Evolutionary conservation across 2,113 vertebrate species (phyloP), one percentile per base, ranked within the genome.

Genomic region (Lepisosteus osseus): DNA sequence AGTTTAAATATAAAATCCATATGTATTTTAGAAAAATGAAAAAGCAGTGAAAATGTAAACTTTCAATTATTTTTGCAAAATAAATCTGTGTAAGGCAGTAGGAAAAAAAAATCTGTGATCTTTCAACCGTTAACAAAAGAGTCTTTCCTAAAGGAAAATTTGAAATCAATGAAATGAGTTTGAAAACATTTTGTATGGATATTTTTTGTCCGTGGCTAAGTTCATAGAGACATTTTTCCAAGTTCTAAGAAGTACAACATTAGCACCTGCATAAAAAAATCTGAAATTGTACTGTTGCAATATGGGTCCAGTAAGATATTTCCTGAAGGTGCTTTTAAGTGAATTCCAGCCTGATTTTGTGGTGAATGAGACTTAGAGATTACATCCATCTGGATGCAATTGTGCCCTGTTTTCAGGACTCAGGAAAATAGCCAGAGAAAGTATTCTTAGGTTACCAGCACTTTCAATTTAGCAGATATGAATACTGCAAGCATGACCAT

Each of bases 381-480:
- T 85, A 80, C 56, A 78, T 70, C 79, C 94, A 95, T 92, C 91
- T 95, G 92, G 88, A 90, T 84, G 75, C 83, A 86, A 91, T 91
- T 92, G 79, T 76, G 67, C 70, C 67, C 73, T 77, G 8, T 85
- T 90, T 88, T 72, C 78, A 86, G 84, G 70, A 54, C 75, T 74
- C 68, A 63, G 72, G 67, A 74, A 76, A 70, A 75, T 77, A 76
- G 83, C 81, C 75, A 70, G 82, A 82, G 72, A 72, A 45, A 76
- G 29, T 76, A 69, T 75, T 82, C 76, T 62, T 44, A 63, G 70
- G 68, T 80, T 79, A 76, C 74, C 47, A 72, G 76, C 66, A 67
- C 63, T 65, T 79, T 57, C 51, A 41, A 56, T 78, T 76, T 72
- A 72, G 75, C 70, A 76, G 72, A 72, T 79, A 72, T 70, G 70